Base-by-base conservation (phyloP, 2,888 invertebrate genomes). In the Hydrotaea cyrtoneurina region DNA sequence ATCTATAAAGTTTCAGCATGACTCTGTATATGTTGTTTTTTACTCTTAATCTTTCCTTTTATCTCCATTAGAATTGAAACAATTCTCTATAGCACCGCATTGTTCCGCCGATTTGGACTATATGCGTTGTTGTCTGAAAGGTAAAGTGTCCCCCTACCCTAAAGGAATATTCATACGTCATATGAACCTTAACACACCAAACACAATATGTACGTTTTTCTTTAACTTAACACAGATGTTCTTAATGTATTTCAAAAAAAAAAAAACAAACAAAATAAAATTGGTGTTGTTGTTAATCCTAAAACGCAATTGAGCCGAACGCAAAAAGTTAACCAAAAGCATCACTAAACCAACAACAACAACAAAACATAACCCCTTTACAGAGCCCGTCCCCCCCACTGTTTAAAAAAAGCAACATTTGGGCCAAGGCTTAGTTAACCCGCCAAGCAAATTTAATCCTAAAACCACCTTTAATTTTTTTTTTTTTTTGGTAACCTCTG, bases 51-150 rank as follows among this genome's bases (percentile, higher is more conserved):
- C 73, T 85, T 59, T 85, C 85, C 79, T 85, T 83, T 59, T 85
- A 43, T 74, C 86, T 55, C 50, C n/a, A 50, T 72, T 85, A 92
- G 92, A 89, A 86, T 88, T 91, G 84, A 90, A 90, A 87, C 90
- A 89, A 86, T 92, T 92, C 87, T 89, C 89, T 39, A 85, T 91
- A 88, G 92, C 92, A 71, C 92, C 92, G 82, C 90, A 92, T 89
- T 92, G 92, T 89, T 90, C 91, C 73, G 91, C 92, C 79, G 92
- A 92, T 87, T 90, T 92, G 91, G 92, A 92, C 88, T 92, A 92
- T 89, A 89, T 92, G 87, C 91, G 92, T 89, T 91, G 91, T 89
- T 92, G 91, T 89, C 87, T 92, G 80, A 92, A 92, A 92, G 92
- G 92, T 92, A 92, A 92, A 83, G 23, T 26, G n/a, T n/a, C n/a